Evolutionary conservation across 2,113 vertebrate species (phyloP).

Genomic region (Antechinus stuartii): DNA sequence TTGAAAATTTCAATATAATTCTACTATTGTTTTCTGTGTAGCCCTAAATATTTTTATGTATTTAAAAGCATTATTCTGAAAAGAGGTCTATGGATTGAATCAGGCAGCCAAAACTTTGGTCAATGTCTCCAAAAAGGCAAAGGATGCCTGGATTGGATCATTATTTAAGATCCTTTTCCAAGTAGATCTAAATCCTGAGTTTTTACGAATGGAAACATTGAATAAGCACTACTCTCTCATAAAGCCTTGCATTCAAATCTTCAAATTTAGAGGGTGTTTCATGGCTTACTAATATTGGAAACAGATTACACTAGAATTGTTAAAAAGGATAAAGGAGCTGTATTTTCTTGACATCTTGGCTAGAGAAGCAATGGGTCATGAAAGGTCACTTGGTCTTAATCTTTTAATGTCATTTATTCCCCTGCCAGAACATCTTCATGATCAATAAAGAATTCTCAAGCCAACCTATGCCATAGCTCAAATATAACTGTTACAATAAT

Average conservation of each 20-base stretch:
- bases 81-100: background rate
- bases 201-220: background rate
- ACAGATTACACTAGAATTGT: constrained; percentile 7
- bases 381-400: constrained; percentile 14
- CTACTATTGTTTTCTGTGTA: background rate
- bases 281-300: constrained; percentile 1
- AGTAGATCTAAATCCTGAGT: background rate
- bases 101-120: background rate
- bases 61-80: background rate
- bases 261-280: constrained; percentile 17
- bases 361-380: constrained; percentile 1
- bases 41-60: background rate
- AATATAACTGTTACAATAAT: background rate
- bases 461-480: constrained; percentile 4
- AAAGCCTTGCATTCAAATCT: constrained; percentile 38
- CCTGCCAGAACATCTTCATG: constrained; percentile 22
- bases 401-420: constrained; percentile 8
- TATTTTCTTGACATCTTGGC: constrained; percentile 36
- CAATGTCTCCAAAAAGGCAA: background rate
- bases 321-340: background rate
- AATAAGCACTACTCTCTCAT: constrained; percentile 27
- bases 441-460: constrained; percentile 44
- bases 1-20: background rate
- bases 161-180: background rate
- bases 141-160: background rate